phyloP scores from a whole-genome alignment of 2,888 invertebrate genomes.

The Cyrtodaria siliqua region DNA sequence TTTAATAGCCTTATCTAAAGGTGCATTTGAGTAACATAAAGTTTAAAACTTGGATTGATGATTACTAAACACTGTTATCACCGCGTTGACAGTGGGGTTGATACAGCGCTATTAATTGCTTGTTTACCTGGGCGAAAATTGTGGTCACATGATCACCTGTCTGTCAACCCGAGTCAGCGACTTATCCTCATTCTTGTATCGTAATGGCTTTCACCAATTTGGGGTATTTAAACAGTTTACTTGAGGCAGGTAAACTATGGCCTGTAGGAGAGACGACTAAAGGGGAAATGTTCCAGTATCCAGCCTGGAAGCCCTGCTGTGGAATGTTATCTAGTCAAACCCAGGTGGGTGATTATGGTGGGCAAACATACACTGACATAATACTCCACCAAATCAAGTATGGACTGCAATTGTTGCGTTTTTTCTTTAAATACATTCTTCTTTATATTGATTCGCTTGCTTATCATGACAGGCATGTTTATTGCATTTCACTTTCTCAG shows the following conservation, averaged over 20 bases:
- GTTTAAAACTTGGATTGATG: conserved; percentile 15
- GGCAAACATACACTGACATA: conserved; percentile 48
- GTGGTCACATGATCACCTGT: conserved; percentile 5
- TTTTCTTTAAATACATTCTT: too few species aligned
- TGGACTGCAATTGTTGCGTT: conserved; percentile 18
- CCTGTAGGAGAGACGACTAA: conserved; percentile 40
- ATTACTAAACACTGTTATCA: conserved; percentile 46
- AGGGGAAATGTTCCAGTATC: conserved; percentile 33
- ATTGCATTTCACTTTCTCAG: too few species aligned
- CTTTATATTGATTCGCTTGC: too few species aligned
- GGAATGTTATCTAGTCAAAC: conserved; percentile 48
- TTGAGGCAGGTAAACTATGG: conserved; percentile 41
- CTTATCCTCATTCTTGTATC: conserved; percentile 2
- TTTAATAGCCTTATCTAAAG: background rate
- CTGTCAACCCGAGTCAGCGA: conserved; percentile 6
- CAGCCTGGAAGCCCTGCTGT: conserved; percentile 14
- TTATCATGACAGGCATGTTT: too few species aligned
- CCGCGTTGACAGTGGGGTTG: conserved; percentile 53
- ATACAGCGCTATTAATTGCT: conserved; percentile 42
- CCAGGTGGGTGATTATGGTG: conserved; percentile 57
- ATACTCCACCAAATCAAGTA: conserved; percentile 28
- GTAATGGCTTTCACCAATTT: conserved; percentile 50
- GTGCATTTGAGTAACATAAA: conserved; percentile 1
- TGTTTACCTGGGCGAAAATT: conserved; percentile 22
- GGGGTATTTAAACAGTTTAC: conserved; percentile 54